Conservation (phyloP, 2,888 invertebrate species). For the Synanthedon myopaeformis region DNA sequence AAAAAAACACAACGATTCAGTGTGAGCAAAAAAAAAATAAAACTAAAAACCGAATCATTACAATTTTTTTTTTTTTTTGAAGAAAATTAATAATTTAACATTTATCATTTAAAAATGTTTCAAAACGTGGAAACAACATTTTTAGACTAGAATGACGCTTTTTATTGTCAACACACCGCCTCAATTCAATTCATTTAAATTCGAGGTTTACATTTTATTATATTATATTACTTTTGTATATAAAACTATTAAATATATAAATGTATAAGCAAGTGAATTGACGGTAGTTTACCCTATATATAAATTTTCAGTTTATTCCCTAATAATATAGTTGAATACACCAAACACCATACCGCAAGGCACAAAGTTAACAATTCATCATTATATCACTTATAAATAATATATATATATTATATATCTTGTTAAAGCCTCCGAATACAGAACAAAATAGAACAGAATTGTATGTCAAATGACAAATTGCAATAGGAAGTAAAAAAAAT, state of each 20-base stretch:
- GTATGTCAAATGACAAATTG: too few relatives aligned
- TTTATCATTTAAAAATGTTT: neutral
- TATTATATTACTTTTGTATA: slow-evolving; percentile 24
- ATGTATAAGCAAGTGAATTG: slow-evolving; percentile 59
- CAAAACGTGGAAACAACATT: neutral
- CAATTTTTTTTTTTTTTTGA: too few relatives aligned
- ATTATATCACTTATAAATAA: slow-evolving; percentile 20
- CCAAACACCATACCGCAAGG: slow-evolving; percentile 62
- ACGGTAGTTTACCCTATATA: slow-evolving; percentile 46
- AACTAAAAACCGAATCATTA: too few relatives aligned
- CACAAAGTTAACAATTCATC: slow-evolving; percentile 35
- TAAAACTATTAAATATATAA: slow-evolving; percentile 7
- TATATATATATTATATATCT: neutral
- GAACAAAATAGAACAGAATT: too few relatives aligned
- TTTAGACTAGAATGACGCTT: slow-evolving; percentile 53
- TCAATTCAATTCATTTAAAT: slow-evolving; percentile 48
- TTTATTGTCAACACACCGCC: slow-evolving; percentile 64
- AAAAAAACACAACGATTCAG: slow-evolving; percentile 55
- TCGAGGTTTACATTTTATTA: slow-evolving; percentile 37
- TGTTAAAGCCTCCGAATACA: neutral
- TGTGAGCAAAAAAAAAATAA: too few relatives aligned
- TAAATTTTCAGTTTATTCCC: slow-evolving; percentile 30
- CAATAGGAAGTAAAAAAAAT: too few relatives aligned
- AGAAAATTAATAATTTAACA: too few relatives aligned
- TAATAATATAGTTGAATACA: slow-evolving; percentile 36